Percentiles rank a stretch among this genome's conserved stretches.
These are phyloP conservation scores for Ceratina calcarata DNA, from an alignment of 1,140 invertebrate species.

Conservation along the genomic window DNA sequence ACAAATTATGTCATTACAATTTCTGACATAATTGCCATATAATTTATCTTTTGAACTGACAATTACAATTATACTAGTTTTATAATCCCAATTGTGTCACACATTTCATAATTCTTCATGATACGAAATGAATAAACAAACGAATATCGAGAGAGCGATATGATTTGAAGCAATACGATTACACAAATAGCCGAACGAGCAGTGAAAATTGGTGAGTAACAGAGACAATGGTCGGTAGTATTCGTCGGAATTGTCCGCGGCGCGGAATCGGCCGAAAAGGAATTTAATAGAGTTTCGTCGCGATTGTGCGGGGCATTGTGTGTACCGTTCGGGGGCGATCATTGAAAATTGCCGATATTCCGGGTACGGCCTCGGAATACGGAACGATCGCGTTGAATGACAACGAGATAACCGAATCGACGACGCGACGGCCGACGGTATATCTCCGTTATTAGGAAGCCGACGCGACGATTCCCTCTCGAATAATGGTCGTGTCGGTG, in stretches of 20 bases:
- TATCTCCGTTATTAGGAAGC: slow-evolving; percentile 42
- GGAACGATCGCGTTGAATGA: slow-evolving; percentile 45
- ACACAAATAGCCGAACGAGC: too few species aligned
- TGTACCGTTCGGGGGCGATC: slow-evolving; percentile 5
- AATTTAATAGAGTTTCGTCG: slow-evolving; percentile 45
- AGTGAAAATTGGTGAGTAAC: slow-evolving; percentile 9
- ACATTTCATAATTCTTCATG: too few species aligned
- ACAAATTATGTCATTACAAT: too few species aligned
- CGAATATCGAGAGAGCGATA: too few species aligned
- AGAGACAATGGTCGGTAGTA: slow-evolving; percentile 27
- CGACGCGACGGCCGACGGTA: slow-evolving; percentile 6
- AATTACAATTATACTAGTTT: too few species aligned
- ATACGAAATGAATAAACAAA: too few species aligned
- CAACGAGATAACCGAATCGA: slow-evolving; percentile 50
- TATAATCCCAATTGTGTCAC: too few species aligned
- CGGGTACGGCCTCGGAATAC: slow-evolving; percentile 18
- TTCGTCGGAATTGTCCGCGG: not conserved
- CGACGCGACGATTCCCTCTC: slow-evolving; percentile 17
- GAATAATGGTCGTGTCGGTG: slow-evolving; percentile 1
- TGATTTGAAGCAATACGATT: too few species aligned
- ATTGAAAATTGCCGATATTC: slow-evolving; percentile 54
- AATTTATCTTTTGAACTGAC: too few species aligned
- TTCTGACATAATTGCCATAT: too few species aligned
- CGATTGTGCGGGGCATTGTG: slow-evolving; percentile 10
- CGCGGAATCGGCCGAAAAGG: slow-evolving; percentile 2